Base-by-base conservation (phyloP, 2,888 invertebrate genomes). In the Orchesella flavescens region DNA sequence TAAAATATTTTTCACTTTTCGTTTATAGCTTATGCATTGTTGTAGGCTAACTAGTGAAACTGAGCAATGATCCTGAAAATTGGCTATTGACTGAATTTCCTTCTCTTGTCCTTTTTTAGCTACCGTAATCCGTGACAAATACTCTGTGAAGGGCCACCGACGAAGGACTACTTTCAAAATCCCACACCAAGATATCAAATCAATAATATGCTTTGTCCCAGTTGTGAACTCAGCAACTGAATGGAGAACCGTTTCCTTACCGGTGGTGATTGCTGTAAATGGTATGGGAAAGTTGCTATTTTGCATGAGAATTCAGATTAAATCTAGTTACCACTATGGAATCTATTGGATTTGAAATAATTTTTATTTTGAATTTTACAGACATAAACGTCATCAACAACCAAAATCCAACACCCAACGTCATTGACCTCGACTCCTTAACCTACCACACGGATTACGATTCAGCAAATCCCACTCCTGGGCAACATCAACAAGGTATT, bases 191-290 rank as follows among this genome's bases (percentile, higher is more conserved):
- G 81, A 85, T 17, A 85, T 87, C 55, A 87, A 84, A 63, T 83
- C 85, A 12, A 77, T 87, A 7, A 83, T 87, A 23, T 87, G 87
- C 55, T 86, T 86, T 44, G 86, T 84, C 12, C 87, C 87, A 9
- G 83, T 86, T 24, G 85, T 85, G 21, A 85, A 86, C 43, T 85
- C 85, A 12, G 76, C 87, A 0, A 85, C 87, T 0, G 87, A 87
- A 72, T 87, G 87, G 87, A 75, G 87, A 61, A 87, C 86, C 0
- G 82, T 85, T 1, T 86, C 86, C 12, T 49, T 87, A 10, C 87
- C 87, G 7, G 65, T 86, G 4, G 78, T 81, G 17, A 76, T 85
- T 1, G 75, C 82, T 2, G 19, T 75, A 55, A 74, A 61, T 63
- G 81, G 81, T 81, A 43, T 10, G 66, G n/a, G n/a, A n/a, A n/a